These are phyloP conservation scores for Puntigrus tetrazona DNA, from an alignment of 2,113 vertebrate species.

Conservation along the genomic window DNA sequence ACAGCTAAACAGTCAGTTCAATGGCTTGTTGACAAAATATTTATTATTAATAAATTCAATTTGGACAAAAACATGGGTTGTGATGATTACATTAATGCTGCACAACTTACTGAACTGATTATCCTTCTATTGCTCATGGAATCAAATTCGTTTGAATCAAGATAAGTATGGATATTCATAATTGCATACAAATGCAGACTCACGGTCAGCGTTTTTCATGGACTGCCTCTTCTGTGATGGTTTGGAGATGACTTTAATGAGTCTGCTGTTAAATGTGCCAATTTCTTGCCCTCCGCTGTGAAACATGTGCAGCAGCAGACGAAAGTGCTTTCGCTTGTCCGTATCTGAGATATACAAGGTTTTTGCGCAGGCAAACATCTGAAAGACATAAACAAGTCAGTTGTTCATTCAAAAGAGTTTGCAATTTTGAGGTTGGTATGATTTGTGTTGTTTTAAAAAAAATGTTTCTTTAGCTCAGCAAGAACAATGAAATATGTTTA, in stretches of 20 bases:
- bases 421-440: not conserved
- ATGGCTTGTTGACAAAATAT: no score
- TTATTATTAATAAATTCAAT: no score
- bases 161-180: not conserved
- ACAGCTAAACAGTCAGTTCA: not conserved
- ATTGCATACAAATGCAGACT: constrained; percentile 63
- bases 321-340: constrained; percentile 95
- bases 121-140: no score
- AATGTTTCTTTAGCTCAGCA: not conserved
- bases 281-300: constrained; percentile 86
- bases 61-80: no score
- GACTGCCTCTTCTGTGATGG: constrained; percentile 97
- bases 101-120: no score
- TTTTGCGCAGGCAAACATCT: constrained; percentile 92
- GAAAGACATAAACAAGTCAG: constrained; percentile 16
- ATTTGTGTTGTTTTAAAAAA: not conserved
- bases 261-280: constrained; percentile 88
- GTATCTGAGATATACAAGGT: constrained; percentile 90
- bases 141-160: no score
- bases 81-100: no score
- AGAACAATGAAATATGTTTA: not conserved
- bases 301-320: constrained; percentile 85
- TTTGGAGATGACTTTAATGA: constrained; percentile 98
- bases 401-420: not conserved
- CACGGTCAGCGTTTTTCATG: constrained; percentile 93